Evolutionary conservation across 2,888 invertebrate species (phyloP), one percentile per base, ranked within the genome.

Genomic region (Harmothoe impar): DNA sequence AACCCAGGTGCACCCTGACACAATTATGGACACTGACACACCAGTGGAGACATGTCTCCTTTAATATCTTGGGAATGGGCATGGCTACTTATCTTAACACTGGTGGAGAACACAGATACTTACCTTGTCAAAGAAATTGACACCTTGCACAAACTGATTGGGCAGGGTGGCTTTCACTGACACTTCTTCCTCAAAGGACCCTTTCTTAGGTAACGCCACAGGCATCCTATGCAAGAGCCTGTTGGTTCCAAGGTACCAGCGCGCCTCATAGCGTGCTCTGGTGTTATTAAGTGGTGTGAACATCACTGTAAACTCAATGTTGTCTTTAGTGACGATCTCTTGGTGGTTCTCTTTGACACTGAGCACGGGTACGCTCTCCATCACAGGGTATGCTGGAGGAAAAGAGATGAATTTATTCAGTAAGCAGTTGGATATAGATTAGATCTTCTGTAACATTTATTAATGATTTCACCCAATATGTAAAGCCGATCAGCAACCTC

Each of bases 231-330:
- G n/a, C 43, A 84, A 0, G 10, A 72, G 86, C 35, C 25, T 78
- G 62, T 86, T 78, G 25, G n/a, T 33, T 15, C 89, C 90, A 20
- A 89, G n/a, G 89, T 91, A 91, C 91, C 91, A 91, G 29, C 89
- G 88, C 15, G 78, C 90, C 29, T 91, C 84, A 68, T 90, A 91
- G 43, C 89, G 33, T 23, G 56, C 89, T 20, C 56, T 33, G 23
- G 89, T 29, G 23, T 88, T 56, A 33, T 90, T 88, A 7, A 89
- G 62, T 5, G 84, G 62, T 1, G 68, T 43, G 89, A 91, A 91
- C 31, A 20, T 35, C 33, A 31, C 81, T 5, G 33, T 51, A 10
- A 43, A 56, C 25, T 91, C 88, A 29, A 89, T 90, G n/a, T 25
- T 54, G 23, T 56, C 81, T 23, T 31, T 56, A 51, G 90, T 81